These are phyloP conservation scores for Holacanthus passer DNA, from an alignment of 2,113 vertebrate species.

Conservation along the genomic window DNA sequence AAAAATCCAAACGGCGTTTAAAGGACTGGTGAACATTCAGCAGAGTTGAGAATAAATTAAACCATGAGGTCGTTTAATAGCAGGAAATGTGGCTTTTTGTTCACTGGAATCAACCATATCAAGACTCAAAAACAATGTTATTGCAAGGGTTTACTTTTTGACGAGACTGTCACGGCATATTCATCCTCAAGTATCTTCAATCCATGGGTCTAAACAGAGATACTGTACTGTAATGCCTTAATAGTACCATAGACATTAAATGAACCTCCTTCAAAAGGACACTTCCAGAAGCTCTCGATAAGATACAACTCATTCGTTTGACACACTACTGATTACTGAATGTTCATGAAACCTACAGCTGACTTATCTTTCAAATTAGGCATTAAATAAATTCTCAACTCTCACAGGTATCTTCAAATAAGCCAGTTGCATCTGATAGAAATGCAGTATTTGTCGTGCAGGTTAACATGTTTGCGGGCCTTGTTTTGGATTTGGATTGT, in stretches of 20 bases:
- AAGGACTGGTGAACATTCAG: conserved; percentile 14
- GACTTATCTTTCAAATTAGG: conserved; percentile 47
- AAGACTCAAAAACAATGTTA: conserved; percentile 34
- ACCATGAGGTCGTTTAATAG: conserved; percentile 24
- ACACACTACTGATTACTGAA: conserved; percentile 54
- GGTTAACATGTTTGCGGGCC: conserved; percentile 46
- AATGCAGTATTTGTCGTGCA: conserved; percentile 63
- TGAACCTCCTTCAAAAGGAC: conserved; percentile 50
- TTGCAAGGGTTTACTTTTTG: conserved; percentile 32
- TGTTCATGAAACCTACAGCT: conserved; percentile 41
- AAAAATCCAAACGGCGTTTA: conserved; percentile 34
- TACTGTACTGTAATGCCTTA: conserved; percentile 81
- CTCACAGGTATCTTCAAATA: conserved; percentile 64
- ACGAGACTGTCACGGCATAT: conserved; percentile 50
- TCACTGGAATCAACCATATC: conserved; percentile 23
- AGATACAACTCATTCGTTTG: conserved; percentile 45
- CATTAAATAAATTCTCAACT: conserved; percentile 24
- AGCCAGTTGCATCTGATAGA: conserved; percentile 56
- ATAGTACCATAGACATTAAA: conserved; percentile 72
- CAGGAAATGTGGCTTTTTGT: conserved; percentile 35
- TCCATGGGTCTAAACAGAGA: conserved; percentile 63
- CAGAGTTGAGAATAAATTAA: conserved; percentile 27
- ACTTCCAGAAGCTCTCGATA: conserved; percentile 49
- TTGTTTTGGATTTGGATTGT: conserved; percentile 56
- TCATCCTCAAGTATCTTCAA: conserved; percentile 65